These are phyloP conservation scores for Ageneiosus marmoratus DNA, from an alignment of 2,113 vertebrate genomes.

Conservation along the genomic window DNA sequence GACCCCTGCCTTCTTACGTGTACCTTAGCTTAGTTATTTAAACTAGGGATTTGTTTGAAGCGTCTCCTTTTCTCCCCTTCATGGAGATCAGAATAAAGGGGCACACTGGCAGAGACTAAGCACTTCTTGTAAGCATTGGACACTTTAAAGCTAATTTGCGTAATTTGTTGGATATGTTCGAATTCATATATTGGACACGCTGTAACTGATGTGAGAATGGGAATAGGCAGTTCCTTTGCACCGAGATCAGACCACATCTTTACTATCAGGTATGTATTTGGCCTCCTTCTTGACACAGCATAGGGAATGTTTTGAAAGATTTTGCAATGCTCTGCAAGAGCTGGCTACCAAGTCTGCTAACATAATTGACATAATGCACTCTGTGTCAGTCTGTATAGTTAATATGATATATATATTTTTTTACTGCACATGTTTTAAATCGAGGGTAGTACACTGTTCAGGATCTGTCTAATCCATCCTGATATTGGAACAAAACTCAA, in stretches of 20 bases:
- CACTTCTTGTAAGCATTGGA: not conserved
- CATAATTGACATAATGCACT: conserved; percentile 7
- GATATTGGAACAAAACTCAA: conserved; percentile 8
- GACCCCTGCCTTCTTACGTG: conserved; percentile 47
- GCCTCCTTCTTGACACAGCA: not conserved
- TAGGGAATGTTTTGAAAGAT: not conserved
- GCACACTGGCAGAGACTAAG: not conserved
- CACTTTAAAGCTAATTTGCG: not conserved
- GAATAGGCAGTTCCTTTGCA: conserved; percentile 86
- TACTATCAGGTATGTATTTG: conserved; percentile 78
- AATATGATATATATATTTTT: not conserved
- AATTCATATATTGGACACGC: not conserved
- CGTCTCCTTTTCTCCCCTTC: not conserved
- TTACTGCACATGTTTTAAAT: conserved; percentile 30
- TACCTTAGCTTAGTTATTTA: conserved; percentile 30
- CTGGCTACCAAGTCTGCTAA: not conserved
- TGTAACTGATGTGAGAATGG: conserved; percentile 65
- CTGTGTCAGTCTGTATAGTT: not conserved
- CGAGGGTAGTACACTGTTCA: conserved; percentile 10
- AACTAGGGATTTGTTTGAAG: conserved; percentile 54
- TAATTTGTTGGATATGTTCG: not conserved
- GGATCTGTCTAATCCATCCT: conserved; percentile 13
- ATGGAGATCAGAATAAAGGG: too few relatives aligned
- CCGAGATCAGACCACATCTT: conserved; percentile 82
- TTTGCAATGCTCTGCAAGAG: conserved; percentile 3